Base-by-base conservation (phyloP, 2,888 invertebrate species). In the Anarsia innoxiella region DNA sequence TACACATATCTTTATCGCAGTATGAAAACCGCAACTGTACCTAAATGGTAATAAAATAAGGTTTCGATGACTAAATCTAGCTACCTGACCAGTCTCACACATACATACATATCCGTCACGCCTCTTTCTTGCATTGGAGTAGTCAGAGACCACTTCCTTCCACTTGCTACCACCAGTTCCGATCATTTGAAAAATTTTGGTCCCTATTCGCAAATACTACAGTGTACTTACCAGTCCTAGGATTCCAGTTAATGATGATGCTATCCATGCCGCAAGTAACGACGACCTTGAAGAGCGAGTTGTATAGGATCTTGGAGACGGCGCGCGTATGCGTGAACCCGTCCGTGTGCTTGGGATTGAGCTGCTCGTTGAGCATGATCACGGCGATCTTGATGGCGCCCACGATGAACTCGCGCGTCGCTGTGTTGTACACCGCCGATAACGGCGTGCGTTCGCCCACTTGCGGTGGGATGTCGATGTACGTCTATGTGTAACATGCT, bases 231-330 rank as follows among this genome's bases (percentile, higher is more conserved):
- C 90, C 93, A 30, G 87, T 88, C 70, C 89, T 86, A 0, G 93
- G 90, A 66, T 94, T 90, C 95, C 95, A 95, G 13, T 92, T 90
- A 49, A 93, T 92, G 40, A 95, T 92, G 45, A 89, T 90, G 46
- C 94, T 93, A 59, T 93, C 94, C 64, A 90, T 76, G 37, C 94
- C 93, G 36, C 91, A 92, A 0, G 93, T 92, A 39, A 95, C 88
- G 45, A 95, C 84, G 45, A 89, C 86, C 60, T 91, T 88, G 56
- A 92, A 94, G 1, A 93, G 83, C 10, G 89, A 88, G 74, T 94
- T 94, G 67, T 92, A 94, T 1, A 94, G 80, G 4, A 92, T 86
- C 19, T 87, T 88, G n/a, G 91, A 89, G 29, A 94, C 88, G 4
- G 91, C 88, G 36, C 88, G 86, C 2, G 88, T 80, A 69, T 92